Evolutionary conservation across 2,888 invertebrate genomes (phyloP), one percentile per base, ranked within the genome.

Genomic region (Drosophila kokeensis): DNA sequence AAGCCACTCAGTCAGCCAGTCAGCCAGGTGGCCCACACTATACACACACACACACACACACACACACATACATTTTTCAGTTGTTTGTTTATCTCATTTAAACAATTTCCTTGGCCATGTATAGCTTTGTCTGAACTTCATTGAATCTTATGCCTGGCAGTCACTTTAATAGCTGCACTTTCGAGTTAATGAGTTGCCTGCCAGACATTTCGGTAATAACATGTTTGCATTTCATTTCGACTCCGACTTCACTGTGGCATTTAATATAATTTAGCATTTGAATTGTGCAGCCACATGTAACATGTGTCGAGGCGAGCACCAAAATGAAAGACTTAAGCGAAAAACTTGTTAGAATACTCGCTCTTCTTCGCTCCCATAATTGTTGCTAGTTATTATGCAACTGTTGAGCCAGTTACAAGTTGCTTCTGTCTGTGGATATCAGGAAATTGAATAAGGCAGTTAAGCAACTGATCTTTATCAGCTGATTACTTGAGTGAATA

Each of bases 191-290:
- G 76, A 79, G 75, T 62, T 65, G 29, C 45, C 67, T 68, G 69
- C 57, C 68, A 63, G 59, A 74, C 79, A 70, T 86, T 83, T 88
- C 54, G 88, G 85, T 83, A 86, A 88, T 86, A 82, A 86, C 76
- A 83, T 75, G 80, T 66, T 80, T 77, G 69, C 70, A 76, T 86
- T 85, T 81, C 83, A 83, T 75, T 85, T 82, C 73, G 63, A 81
- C 69, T 83, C 65, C 70, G 27, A 27, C 40, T 29, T 29, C 11
- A 52, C 49, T 42, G 15, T 38, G 54, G 61, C 63, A 79, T 81
- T 77, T 73, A 61, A 77, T 74, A 73, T 67, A 79, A 77, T 71
- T 68, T 69, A 66, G 66, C 76, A 65, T 72, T 78, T 73, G 79
- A 73, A 68, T 75, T 85, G 79, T 81, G 83, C 82, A 77, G 77